Evolutionary conservation across 2,888 invertebrate genomes (phyloP), one percentile per base, ranked within the genome.

Genomic region (Scelioninae gen. 1): DNA sequence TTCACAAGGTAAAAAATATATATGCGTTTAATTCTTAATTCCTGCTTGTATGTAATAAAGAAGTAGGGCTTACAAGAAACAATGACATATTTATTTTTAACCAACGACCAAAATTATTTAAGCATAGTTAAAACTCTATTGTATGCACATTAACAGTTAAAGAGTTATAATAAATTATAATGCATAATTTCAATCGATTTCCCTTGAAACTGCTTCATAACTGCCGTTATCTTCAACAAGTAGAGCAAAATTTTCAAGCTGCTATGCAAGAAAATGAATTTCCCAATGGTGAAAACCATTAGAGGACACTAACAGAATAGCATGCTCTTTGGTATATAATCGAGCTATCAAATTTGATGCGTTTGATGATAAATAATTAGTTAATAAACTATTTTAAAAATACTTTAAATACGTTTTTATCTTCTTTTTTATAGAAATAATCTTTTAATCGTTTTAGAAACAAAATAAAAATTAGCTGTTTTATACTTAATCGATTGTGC

Each of bases 171-270:
- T 38, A 71, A 55, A 56, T 38, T 63, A 34, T 60, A 65, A 56
- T 65, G 32, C 58, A 78, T 74, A 69, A 69, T 82, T 78, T 65
- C 74, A 78, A 75, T 65, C 74, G 69, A 82, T 82, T 82, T 74
- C 63, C 65, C 74, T 53, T 55, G 78, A 78, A 82, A 82, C 74
- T 78, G 82, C 75, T 75, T 78, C 74, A 65, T 78, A 82, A 82
- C 75, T 82, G 68, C 65, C 77, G 72, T 77, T 82, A 82, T 82
- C 76, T 82, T 60, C 40, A 69, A 71, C 63, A 68, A 78, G 69
- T 71, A 63, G 49, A 63, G 62, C 69, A 66, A 47, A 68, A 77
- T 77, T 77, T 62, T 62, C 68, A 77, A 68, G 69, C 68, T 62
- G 60, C 55, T 58, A n/a, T 62, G 77, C 43, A 68, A 68, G 68